Evolutionary conservation across 2,888 invertebrate genomes (phyloP).

Genomic region (Drosophila prostipennis): DNA sequence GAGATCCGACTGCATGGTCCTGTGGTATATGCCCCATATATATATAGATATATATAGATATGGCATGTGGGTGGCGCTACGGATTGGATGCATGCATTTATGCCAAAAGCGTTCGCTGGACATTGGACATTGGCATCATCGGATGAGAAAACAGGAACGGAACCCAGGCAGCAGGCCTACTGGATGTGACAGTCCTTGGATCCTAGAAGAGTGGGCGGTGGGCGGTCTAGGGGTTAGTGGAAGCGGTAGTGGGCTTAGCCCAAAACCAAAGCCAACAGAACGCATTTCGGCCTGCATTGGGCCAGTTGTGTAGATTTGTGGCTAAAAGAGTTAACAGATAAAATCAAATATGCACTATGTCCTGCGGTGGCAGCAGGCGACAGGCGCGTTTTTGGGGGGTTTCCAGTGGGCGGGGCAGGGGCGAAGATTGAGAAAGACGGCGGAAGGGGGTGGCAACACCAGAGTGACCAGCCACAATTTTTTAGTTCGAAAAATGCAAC

Average conservation of each 20-base stretch:
- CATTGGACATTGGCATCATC: conserved; percentile 49
- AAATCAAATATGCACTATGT: conserved; percentile 74
- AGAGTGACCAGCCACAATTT: conserved; percentile 52
- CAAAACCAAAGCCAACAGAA: conserved; percentile 52
- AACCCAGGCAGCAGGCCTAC: conserved; percentile 27
- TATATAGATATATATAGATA: conserved; percentile 25
- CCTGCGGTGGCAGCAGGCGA: conserved; percentile 64
- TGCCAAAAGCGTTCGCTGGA: conserved; percentile 57
- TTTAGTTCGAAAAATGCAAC: conserved; percentile 67
- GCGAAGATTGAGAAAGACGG: background rate
- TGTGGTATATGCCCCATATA: conserved; percentile 11
- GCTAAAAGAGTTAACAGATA: conserved; percentile 78
- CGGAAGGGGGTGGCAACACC: background rate
- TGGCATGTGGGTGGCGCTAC: conserved; percentile 12
- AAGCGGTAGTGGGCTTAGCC: conserved; percentile 49
- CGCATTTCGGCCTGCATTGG: conserved; percentile 50
- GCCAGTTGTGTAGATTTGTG: conserved; percentile 72
- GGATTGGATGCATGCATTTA: conserved; percentile 61
- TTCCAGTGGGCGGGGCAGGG: background rate
- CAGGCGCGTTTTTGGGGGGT: conserved; percentile 38
- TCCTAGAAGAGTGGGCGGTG: background rate
- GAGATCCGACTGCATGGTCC: conserved; percentile 1
- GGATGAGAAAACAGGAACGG: conserved; percentile 22
- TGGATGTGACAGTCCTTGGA: conserved; percentile 31
- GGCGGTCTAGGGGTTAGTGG: background rate